Evolutionary conservation across 2,797 vertebrate species (phyloP), one percentile per base, ranked within the genome.

Genomic region (Myioborus miniatus): DNA sequence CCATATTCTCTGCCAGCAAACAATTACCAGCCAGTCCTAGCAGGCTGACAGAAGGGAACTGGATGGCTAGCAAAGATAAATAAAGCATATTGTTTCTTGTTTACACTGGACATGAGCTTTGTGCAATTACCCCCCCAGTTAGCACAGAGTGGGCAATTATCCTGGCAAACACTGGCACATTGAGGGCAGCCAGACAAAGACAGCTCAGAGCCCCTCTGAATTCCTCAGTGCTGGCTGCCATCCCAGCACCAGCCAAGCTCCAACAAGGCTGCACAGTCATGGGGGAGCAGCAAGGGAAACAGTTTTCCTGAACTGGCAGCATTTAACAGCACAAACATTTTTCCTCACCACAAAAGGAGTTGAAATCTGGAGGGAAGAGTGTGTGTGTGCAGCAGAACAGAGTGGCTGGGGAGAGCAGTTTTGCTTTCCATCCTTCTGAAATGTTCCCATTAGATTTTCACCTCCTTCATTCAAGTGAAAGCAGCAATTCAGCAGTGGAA

Each of bases 221-320:
- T 6, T 6, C 81, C 49, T 13, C 10, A 6, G 20, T 12, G 30
- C 78, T 96, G 94, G 96, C 95, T 72, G 83, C 36, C 1, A 3
- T 88, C 92, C 96, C 90, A 87, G 89, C 4, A 3, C 29, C 43
- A 79, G 6, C 52, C 15, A 27, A 15, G 59, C 68, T 37, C 15
- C 10, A 76, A 87, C 89, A 96, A 87, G 90, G 50, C 86, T 79
- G 65, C 90, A 89, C 74, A 96, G 86, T 82, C 69, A 65, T 3
- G 65, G 58, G 41, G 16, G 50, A 89, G 86, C 83, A 55, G 55
- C 70, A 84, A 94, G 77, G 74, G 77, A 95, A 96, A 94, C 83
- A 90, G 75, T 87, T 95, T 95, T 78, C 92, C 86, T 95, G 89
- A 94, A 81, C 92, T 92, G 92, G 65, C 89, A 92, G 74, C 39